Evolutionary conservation across 2,888 invertebrate species (phyloP).

Genomic region (Tenthredo scrophulariae): DNA sequence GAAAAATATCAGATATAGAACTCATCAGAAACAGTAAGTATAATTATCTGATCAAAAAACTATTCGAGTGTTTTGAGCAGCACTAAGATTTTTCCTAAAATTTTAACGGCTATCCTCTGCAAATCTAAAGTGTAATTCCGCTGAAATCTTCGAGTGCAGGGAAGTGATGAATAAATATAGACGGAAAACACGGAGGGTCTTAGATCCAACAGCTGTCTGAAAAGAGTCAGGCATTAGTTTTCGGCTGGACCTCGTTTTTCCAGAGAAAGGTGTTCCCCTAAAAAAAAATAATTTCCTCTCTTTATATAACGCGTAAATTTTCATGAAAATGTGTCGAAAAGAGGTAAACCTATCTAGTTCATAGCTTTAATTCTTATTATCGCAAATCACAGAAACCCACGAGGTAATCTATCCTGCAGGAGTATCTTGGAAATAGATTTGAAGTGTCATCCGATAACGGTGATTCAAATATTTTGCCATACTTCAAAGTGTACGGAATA

Average conservation of each 20-base stretch:
- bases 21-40: conserved; percentile 47
- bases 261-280: background rate
- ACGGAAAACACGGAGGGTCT: background rate
- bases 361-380: background rate
- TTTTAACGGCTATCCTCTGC: background rate
- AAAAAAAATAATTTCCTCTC: no score
- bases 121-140: background rate
- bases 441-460: background rate
- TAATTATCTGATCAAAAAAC: background rate
- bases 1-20: conserved; percentile 48
- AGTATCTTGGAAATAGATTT: background rate
- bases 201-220: background rate
- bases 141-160: background rate
- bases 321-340: background rate
- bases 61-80: background rate
- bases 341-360: background rate
- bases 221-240: background rate
- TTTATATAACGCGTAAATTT: background rate
- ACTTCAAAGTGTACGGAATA: background rate
- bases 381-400: background rate
- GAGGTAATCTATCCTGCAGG: background rate
- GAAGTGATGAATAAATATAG: background rate
- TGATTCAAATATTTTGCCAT: background rate
- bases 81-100: background rate
- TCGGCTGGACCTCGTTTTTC: background rate